Conservation (phyloP, 2,113 vertebrate genomes). For the Ramphastos sulfuratus region DNA sequence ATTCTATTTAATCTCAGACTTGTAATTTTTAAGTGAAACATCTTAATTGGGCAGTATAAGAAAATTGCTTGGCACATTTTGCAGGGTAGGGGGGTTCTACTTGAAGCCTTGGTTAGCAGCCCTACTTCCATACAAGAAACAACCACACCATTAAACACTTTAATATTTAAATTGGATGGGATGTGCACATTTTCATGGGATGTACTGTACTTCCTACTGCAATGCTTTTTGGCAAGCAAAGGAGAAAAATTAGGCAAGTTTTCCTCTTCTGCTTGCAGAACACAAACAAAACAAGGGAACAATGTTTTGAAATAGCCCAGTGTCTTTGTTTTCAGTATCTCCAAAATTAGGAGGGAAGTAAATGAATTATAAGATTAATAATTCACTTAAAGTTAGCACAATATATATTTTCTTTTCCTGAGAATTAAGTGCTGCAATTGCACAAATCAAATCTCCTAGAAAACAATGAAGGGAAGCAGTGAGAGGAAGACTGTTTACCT, state of each 20-base stretch:
- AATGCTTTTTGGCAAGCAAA: not conserved
- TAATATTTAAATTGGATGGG: not conserved
- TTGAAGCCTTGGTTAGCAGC: not conserved
- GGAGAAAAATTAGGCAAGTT: not conserved
- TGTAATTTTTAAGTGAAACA: not conserved
- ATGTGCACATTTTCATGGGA: not conserved
- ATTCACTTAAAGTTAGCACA: not conserved
- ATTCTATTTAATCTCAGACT: not conserved
- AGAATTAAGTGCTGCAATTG: not conserved
- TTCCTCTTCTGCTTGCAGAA: not conserved
- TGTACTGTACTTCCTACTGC: not conserved
- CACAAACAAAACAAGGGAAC: slow-evolving; percentile 2
- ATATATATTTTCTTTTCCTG: not conserved
- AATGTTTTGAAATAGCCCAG: not conserved
- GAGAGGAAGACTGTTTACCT: not conserved
- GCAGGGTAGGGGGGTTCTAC: not conserved
- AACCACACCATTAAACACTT: not conserved
- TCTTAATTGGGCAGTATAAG: not conserved
- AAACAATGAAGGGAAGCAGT: not conserved
- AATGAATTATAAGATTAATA: not conserved
- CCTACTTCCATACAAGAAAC: not conserved
- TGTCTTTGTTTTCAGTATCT: not conserved
- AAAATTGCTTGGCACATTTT: not conserved
- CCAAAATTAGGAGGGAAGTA: not conserved
- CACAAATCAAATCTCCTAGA: not conserved